These are phyloP conservation scores for Meloidogyne exigua DNA, from an alignment of 1,140 invertebrate genomes.

Conservation along the genomic window DNA sequence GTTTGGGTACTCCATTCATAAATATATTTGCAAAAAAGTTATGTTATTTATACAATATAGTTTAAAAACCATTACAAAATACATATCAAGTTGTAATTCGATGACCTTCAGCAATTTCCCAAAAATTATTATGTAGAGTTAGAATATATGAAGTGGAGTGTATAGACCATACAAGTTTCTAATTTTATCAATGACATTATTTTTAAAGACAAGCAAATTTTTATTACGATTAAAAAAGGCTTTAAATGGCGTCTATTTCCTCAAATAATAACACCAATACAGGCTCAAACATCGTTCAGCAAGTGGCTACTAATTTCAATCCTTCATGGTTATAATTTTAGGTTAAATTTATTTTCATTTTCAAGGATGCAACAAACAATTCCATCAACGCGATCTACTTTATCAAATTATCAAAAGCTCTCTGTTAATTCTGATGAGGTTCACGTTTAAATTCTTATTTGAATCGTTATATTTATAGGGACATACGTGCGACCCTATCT, in stretches of 20 bases:
- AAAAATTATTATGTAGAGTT: too few relatives aligned
- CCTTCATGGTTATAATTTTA: constrained; percentile 25
- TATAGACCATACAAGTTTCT: too few relatives aligned
- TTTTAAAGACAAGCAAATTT: neutral
- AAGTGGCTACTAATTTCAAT: constrained; percentile 31
- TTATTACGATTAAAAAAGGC: neutral
- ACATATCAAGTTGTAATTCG: too few relatives aligned
- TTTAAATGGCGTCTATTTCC: constrained; percentile 11
- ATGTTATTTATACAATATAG: too few relatives aligned
- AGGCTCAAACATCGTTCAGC: neutral
- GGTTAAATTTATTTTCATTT: neutral
- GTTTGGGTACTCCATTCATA: too few relatives aligned
- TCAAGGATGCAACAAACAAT: constrained; percentile 23
- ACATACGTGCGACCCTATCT: constrained; percentile 26
- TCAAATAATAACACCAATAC: constrained; percentile 15
- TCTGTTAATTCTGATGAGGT: constrained; percentile 22
- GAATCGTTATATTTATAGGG: neutral
- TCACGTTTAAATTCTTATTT: neutral
- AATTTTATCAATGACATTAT: neutral
- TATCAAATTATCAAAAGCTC: constrained; percentile 13
- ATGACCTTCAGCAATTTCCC: too few relatives aligned
- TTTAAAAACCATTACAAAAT: too few relatives aligned
- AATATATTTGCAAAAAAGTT: too few relatives aligned
- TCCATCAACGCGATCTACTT: constrained; percentile 15
- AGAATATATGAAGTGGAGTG: too few relatives aligned